Percentiles rank a stretch among this genome's conserved stretches.
Evolutionary conservation across 2,888 invertebrate species (phyloP).

Genomic region (Leptogaster cylindrica): DNA sequence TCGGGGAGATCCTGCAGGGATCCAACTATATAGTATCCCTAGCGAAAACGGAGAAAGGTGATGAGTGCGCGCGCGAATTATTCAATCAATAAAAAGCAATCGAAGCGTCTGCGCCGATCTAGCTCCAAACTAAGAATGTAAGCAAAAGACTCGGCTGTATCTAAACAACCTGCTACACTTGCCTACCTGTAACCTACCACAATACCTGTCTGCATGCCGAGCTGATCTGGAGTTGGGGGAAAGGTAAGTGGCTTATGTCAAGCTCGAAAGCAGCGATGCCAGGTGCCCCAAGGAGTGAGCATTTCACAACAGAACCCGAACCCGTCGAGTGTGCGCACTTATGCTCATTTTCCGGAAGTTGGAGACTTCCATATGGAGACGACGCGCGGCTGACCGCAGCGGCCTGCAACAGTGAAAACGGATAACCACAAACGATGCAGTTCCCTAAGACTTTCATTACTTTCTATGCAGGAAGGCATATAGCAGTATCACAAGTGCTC

Average conservation of each 20-base stretch:
- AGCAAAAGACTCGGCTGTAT: constrained; percentile 16
- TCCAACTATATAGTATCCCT: too few species aligned
- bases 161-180: constrained; percentile 25
- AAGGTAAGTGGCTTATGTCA: constrained; percentile 30
- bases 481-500: background rate
- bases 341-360: constrained; percentile 22
- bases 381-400: background rate
- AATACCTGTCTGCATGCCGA: constrained; percentile 13
- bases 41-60: too few species aligned
- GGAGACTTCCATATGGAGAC: background rate
- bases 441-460: background rate
- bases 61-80: constrained; percentile 20
- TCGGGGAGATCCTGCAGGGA: too few species aligned
- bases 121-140: constrained; percentile 19
- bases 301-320: constrained; percentile 10
- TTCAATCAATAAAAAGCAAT: constrained; percentile 25
- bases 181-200: constrained; percentile 35
- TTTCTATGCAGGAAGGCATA: background rate
- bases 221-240: constrained; percentile 3
- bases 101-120: constrained; percentile 23
- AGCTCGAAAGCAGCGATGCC: constrained; percentile 2
- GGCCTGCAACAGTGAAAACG: constrained; percentile 14
- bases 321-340: background rate
- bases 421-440: background rate
- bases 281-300: background rate